A percentile compares a stretch with the other conserved stretches of the same genome.
These are phyloP conservation scores for Aspidoscelis tigris DNA, from an alignment of 2,113 vertebrate species.

Conservation along the genomic window DNA sequence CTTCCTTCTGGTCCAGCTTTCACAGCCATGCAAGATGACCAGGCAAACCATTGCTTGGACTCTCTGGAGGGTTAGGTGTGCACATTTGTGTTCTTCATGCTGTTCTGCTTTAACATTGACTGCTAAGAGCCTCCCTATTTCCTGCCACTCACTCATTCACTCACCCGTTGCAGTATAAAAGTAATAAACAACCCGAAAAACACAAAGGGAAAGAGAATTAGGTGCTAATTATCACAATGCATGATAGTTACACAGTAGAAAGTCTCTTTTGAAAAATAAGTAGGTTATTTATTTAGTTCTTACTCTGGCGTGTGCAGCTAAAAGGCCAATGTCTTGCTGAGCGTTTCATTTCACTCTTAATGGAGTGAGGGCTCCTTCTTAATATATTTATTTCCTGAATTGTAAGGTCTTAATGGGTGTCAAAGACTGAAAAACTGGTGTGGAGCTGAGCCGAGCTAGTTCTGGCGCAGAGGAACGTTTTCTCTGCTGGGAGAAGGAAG, in stretches of 20 bases:
- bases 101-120: fast-evolving
- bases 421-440: not conserved
- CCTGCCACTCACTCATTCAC: not conserved
- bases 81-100: fast-evolving
- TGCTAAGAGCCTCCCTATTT: fast-evolving
- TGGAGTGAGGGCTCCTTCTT: not conserved
- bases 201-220: not conserved
- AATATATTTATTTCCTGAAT: not conserved
- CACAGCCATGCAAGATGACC: too few species aligned
- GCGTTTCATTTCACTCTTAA: slow-evolving; percentile 2
- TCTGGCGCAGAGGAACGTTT: not conserved
- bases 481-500: slow-evolving; percentile 18
- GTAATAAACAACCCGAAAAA: not conserved
- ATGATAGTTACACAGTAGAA: not conserved
- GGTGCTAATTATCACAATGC: not conserved
- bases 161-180: not conserved
- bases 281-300: not conserved
- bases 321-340: not conserved
- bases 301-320: not conserved
- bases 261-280: not conserved
- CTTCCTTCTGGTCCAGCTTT: too few species aligned
- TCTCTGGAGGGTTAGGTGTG: fast-evolving
- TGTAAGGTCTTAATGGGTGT: not conserved
- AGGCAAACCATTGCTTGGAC: too few species aligned
- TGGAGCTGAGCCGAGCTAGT: not conserved